Conservation (phyloP, 2,888 invertebrate species). For the Ptilodon capucinus region DNA sequence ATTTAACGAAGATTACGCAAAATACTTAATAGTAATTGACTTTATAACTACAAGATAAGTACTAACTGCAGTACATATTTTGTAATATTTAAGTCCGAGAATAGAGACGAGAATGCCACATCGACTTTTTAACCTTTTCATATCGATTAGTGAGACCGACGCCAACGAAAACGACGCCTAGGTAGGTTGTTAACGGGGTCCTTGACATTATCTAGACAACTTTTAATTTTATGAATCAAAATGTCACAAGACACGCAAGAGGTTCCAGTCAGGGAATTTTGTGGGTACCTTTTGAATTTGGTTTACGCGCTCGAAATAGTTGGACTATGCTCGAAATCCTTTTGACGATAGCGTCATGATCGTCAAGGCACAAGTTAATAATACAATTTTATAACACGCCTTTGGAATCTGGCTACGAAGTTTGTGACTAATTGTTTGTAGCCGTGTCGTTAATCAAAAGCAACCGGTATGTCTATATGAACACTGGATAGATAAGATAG, state of each 20-base stretch:
- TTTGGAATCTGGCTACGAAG: no score
- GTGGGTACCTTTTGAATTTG: not conserved
- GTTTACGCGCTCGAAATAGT: no score
- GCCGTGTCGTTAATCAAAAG: constrained; percentile 8
- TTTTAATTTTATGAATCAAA: constrained; percentile 37
- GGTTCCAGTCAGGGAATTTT: constrained; percentile 1
- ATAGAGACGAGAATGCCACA: constrained; percentile 5
- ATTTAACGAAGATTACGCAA: not conserved
- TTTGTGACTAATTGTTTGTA: not conserved
- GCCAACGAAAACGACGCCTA: constrained; percentile 15
- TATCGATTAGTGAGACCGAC: constrained; percentile 26
- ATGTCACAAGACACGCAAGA: constrained; percentile 32
- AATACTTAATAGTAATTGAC: not conserved
- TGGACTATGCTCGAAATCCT: not conserved
- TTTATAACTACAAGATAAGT: constrained; percentile 1
- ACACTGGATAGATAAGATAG: constrained; percentile 19
- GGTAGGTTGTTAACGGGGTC: constrained; percentile 24
- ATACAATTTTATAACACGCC: no score
- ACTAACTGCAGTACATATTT: no score
- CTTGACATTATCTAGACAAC: constrained; percentile 49
- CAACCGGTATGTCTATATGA: constrained; percentile 8
- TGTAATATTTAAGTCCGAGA: not conserved
- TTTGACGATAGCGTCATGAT: no score
- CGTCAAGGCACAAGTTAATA: no score
- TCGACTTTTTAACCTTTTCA: constrained; percentile 27